Evolutionary conservation across 2,113 vertebrate genomes (phyloP), one percentile per base, ranked within the genome.

Genomic region (Oxyruncus cristatus): DNA sequence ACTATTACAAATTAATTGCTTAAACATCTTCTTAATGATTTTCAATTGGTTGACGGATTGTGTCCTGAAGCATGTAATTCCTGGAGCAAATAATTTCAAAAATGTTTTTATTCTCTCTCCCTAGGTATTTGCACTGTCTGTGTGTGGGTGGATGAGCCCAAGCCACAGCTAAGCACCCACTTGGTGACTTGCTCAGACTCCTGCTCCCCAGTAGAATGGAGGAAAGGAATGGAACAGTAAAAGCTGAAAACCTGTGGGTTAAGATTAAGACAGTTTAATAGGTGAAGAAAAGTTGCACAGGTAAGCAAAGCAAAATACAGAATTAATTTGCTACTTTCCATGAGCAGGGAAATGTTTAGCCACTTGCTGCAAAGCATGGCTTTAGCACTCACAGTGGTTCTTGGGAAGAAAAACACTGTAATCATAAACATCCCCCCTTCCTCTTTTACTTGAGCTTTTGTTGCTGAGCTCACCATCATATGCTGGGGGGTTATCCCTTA

Each of bases 351-450:
- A 47, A 46, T 53, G 6, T 74, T 93, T 62, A 53, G 13, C 5
- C 7, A 17, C n/a, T 66, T 58, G 3, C 12, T n/a, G 37, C 55
- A 66, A 46, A 2, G 1, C 39, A 24, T 20, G 15, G 6, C 28
- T 33, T 46, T 30, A 65, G 23, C 28, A 46, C 0, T 0, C 16
- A 8, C 5, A 5, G 4, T 0, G 3, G 9, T 37, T 47, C 9
- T 24, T 22, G 14, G 16, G n/a, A 68, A 52, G 39, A 65, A 18
- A 68, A 70, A 84, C 0, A 1, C 6, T 24, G 7, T 23, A 76
- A 65, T 1, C 18, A 28, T 10, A 77, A 35, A 53, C 3, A 20
- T 39, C 0, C 1, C 3, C 8, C 3, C 7, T 42, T 39, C 11
- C 4, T 68, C 17, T 8, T 35, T 61, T 61, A 44, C 8, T 4